Percentiles rank a stretch among this genome's conserved stretches.
phyloP scores from a whole-genome alignment of 2,113 vertebrate genomes.

The Argyrosomus japonicus region DNA sequence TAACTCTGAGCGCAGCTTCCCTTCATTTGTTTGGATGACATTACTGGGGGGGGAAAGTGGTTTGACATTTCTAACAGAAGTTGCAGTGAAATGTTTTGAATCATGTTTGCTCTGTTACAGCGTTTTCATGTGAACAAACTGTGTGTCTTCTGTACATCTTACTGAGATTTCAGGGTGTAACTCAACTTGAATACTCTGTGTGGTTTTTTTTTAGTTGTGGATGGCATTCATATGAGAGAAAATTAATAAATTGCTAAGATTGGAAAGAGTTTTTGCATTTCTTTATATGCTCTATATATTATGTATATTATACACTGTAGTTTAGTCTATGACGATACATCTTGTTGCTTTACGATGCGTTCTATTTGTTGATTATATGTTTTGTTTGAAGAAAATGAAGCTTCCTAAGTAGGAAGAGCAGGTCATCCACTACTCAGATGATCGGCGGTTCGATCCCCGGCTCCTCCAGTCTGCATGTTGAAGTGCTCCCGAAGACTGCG shows the following conservation, averaged over 20 bases:
- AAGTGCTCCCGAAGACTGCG: too few relatives aligned
- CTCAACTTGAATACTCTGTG: slow-evolving; percentile 29
- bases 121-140: slow-evolving; percentile 30
- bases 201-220: slow-evolving; percentile 25
- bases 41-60: too few relatives aligned
- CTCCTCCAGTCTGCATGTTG: too few relatives aligned
- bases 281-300: not conserved
- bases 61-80: slow-evolving; percentile 34
- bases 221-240: slow-evolving; percentile 29
- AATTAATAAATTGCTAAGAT: slow-evolving; percentile 47
- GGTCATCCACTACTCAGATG: too few relatives aligned
- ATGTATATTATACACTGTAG: too few relatives aligned
- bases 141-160: slow-evolving; percentile 18
- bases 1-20: not conserved
- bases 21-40: slow-evolving; percentile 14
- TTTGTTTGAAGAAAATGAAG: too few relatives aligned
- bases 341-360: too few relatives aligned
- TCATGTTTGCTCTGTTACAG: slow-evolving; percentile 11
- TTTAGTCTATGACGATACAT: too few relatives aligned
- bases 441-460: too few relatives aligned
- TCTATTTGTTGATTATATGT: too few relatives aligned
- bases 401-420: too few relatives aligned
- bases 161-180: slow-evolving; percentile 42
- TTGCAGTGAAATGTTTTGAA: slow-evolving; percentile 28
- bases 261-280: not conserved